Base-by-base conservation (phyloP, 2,888 invertebrate genomes). In the Eupithecia dodoneata region DNA sequence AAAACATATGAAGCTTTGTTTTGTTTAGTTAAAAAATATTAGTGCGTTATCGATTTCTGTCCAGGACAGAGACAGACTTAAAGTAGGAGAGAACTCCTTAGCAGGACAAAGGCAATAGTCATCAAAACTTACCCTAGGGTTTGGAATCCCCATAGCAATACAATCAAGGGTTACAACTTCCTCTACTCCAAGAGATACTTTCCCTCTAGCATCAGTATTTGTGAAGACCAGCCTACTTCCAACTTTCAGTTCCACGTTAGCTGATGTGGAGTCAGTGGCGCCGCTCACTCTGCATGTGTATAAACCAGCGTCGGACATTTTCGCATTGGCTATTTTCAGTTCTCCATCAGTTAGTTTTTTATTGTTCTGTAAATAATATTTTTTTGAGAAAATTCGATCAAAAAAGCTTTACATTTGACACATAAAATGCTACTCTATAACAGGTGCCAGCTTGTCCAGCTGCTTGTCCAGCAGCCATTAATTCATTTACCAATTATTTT, bases 251-350 rank as follows among this genome's bases (percentile, higher is more conserved):
- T 44, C 12, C 3, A 74, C 73, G 41, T 77, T 74, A 10, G 59
- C 74, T 41, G 77, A 74, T 15, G 65, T 72, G 4, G 77, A 71
- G 2, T 65, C 15, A 5, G 7, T 9, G 59, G 67, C 45, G 47
- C 63, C 72, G 0, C 59, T 59, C 2, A 77, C 77, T 63, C 77
- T 67, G 59, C 77, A 77, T 2, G 74, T 77, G 49, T 77, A 77
- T 63, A 77, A 49, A 18, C 77, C 74, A 52, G 74, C 74, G 18
- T 72, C 69, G 4, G 67, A 47, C 4, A 41, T 6, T 49, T 72
- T 67, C 0, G 49, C 72, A 5, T 72, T 15, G 4, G 12, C 1
- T 59, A 77, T 49, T 7, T 47, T 47, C 3, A 74, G 41, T 18
- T 76, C 71, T 13, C 71, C 71, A 7, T 76, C 45, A 10, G 18